phyloP scores from a whole-genome alignment of 2,113 vertebrate genomes.

The Opisthocomus hoazin region DNA sequence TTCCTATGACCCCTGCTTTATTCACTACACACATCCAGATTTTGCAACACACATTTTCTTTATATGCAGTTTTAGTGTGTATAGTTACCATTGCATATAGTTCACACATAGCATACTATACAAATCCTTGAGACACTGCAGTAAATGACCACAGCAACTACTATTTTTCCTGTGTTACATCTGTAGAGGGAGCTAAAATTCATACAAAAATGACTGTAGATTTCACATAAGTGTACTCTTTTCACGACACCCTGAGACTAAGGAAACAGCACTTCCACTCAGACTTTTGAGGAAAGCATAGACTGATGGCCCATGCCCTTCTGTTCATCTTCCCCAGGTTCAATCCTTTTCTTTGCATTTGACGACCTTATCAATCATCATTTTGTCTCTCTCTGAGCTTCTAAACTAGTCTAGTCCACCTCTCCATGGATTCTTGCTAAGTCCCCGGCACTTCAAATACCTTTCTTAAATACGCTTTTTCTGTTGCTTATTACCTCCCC shows the following conservation, averaged over 20 bases:
- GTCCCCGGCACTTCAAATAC: background rate
- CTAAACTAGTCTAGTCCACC: background rate
- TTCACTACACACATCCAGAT: background rate
- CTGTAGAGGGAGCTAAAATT: background rate
- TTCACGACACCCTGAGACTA: background rate
- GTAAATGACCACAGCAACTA: background rate
- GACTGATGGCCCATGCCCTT: background rate
- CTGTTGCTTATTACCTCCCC: background rate
- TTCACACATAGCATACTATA: background rate
- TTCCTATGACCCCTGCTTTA: background rate
- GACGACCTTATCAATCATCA: background rate
- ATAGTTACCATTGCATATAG: background rate
- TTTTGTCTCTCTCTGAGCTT: background rate
- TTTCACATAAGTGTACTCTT: background rate
- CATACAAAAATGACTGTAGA: background rate
- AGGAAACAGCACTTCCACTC: background rate
- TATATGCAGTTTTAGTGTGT: background rate
- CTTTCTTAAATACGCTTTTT: background rate
- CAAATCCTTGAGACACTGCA: background rate
- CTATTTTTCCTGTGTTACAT: background rate
- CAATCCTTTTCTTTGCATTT: background rate
- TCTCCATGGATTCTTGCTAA: background rate
- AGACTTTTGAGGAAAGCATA: background rate
- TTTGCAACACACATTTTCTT: background rate
- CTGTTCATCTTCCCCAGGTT: background rate